These are phyloP conservation scores for Brachionus calyciflorus DNA, from an alignment of 1,140 invertebrate species.

Conservation along the genomic window DNA sequence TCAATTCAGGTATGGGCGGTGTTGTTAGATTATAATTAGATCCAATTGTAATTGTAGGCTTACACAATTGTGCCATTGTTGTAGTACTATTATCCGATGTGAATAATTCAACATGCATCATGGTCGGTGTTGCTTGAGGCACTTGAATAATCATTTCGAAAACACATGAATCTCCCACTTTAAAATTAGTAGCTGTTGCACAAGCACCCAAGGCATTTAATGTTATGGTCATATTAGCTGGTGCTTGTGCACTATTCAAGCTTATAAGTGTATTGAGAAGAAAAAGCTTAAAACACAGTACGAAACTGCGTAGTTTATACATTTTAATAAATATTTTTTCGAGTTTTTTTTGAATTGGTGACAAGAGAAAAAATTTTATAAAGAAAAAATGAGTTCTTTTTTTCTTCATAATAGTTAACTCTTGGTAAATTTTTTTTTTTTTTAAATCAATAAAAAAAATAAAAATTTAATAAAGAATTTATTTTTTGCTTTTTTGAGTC, in stretches of 20 bases:
- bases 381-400: too few species aligned
- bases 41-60: conserved; percentile 51
- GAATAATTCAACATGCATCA: conserved; percentile 57
- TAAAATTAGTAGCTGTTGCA: neutral
- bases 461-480: too few species aligned
- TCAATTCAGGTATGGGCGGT: conserved; percentile 21
- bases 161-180: conserved; percentile 3
- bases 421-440: too few species aligned
- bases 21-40: conserved; percentile 48
- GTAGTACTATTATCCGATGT: conserved; percentile 55
- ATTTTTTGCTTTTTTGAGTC: too few species aligned
- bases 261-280: too few species aligned
- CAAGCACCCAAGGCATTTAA: neutral
- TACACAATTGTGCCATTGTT: conserved; percentile 55
- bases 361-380: too few species aligned
- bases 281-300: too few species aligned
- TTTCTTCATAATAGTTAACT: too few species aligned
- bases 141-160: conserved; percentile 47
- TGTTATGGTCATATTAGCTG: neutral
- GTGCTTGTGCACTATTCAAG: neutral
- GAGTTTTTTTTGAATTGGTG: too few species aligned
- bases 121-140: conserved; percentile 47
- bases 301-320: too few species aligned
- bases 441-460: too few species aligned
- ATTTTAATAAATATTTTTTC: too few species aligned